Conservation (phyloP, 2,888 invertebrate species). For the Clivina fossor region DNA sequence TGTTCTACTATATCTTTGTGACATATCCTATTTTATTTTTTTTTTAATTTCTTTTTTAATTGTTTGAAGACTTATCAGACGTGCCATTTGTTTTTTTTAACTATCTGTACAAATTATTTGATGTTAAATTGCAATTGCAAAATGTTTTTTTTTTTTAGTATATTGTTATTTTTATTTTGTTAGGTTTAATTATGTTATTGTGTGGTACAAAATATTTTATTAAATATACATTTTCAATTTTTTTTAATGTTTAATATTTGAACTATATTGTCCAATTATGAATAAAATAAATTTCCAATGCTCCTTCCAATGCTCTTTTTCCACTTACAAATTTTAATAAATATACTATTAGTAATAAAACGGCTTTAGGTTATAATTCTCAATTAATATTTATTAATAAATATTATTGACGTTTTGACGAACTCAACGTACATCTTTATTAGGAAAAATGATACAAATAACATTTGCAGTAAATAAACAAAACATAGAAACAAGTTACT, state of each 20-base stretch:
- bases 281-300: too few relatives aligned
- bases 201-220: constrained; percentile 34
- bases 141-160: constrained; percentile 7
- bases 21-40: constrained; percentile 8
- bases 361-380: too few relatives aligned
- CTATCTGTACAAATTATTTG: constrained; percentile 18
- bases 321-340: too few relatives aligned
- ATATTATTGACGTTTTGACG: too few relatives aligned
- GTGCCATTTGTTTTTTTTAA: constrained; percentile 27
- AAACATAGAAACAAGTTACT: too few relatives aligned
- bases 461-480: too few relatives aligned
- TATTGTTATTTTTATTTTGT: constrained; percentile 27
- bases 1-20: constrained; percentile 4
- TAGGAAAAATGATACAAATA: too few relatives aligned
- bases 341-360: too few relatives aligned
- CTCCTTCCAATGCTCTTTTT: too few relatives aligned
- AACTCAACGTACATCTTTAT: too few relatives aligned
- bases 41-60: neutral
- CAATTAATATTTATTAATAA: too few relatives aligned
- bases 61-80: constrained; percentile 11
- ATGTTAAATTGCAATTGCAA: constrained; percentile 22
- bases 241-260: constrained; percentile 3
- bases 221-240: constrained; percentile 27
- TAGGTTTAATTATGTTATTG: constrained; percentile 28
- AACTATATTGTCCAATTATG: too few relatives aligned